phyloP scores from a whole-genome alignment of 2,797 vertebrate species.

The Leptatherina wallacei region DNA sequence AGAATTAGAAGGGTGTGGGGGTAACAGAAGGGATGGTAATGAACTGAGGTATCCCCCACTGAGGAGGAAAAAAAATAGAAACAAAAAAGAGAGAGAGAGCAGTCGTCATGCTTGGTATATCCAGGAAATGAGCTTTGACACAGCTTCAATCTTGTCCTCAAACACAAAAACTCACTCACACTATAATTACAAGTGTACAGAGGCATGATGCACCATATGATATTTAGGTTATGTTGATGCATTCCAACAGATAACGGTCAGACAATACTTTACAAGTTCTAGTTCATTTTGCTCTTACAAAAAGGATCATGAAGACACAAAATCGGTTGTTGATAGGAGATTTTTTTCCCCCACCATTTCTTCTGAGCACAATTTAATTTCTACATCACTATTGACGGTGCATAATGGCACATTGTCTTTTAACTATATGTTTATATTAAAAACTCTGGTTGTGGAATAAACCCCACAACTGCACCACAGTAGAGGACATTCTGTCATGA shows the following conservation, averaged over 20 bases:
- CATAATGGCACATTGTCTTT: background rate
- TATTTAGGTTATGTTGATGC: conserved; percentile 28
- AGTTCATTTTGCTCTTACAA: conserved; percentile 25
- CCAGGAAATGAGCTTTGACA: conserved; percentile 70
- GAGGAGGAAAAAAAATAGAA: background rate
- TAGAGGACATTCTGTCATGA: background rate
- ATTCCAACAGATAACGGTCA: conserved; percentile 32
- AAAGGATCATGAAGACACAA: background rate
- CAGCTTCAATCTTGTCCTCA: conserved; percentile 41
- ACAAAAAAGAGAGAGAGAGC: conserved; percentile 38
- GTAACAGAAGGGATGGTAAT: conserved; percentile 30
- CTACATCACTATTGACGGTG: background rate
- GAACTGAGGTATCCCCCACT: conserved; percentile 40
- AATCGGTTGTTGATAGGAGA: background rate
- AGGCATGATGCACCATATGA: conserved; percentile 33
- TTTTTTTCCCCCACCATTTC: background rate
- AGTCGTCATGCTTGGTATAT: conserved; percentile 58
- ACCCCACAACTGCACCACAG: background rate
- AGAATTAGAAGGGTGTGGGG: conserved; percentile 40
- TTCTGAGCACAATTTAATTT: background rate
- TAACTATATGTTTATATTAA: background rate
- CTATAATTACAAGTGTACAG: conserved; percentile 30
- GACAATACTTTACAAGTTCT: conserved; percentile 23
- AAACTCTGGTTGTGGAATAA: background rate
- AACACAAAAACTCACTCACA: conserved; percentile 45